Evolutionary conservation across 1,140 invertebrate species (phyloP).

Genomic region (Drosophila nikananu): DNA sequence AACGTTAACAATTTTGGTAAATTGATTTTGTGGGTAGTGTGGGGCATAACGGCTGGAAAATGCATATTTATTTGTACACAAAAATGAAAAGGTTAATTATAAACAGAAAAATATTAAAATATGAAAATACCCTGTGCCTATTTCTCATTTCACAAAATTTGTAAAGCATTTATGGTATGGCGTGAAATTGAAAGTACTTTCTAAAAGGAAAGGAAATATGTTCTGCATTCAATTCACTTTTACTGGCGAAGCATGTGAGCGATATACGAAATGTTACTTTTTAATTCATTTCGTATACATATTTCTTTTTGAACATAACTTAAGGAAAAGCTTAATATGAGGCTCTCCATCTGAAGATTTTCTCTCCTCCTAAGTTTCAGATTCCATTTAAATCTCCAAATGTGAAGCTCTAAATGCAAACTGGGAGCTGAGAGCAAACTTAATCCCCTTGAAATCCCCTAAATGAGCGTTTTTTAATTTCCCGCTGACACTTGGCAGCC

Average conservation of each 20-base stretch:
- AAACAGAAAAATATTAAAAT: too few relatives aligned
- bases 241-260: background rate
- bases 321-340: background rate
- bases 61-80: background rate
- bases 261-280: background rate
- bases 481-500: constrained; percentile 25
- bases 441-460: constrained; percentile 19
- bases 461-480: constrained; percentile 20
- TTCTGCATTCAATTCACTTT: constrained; percentile 19
- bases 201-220: constrained; percentile 20
- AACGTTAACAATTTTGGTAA: constrained; percentile 8
- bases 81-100: background rate
- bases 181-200: constrained; percentile 14
- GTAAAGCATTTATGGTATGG: background rate
- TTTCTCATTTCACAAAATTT: background rate
- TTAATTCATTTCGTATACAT: background rate
- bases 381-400: background rate
- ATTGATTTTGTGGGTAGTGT: background rate
- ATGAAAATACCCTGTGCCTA: too few relatives aligned
- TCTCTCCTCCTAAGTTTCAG: background rate
- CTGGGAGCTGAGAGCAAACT: background rate
- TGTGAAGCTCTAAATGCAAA: background rate
- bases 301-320: background rate
- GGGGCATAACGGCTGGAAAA: background rate
- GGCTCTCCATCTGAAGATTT: background rate